Base-by-base conservation (phyloP, 2,797 vertebrate species). In the Artibeus jamaicensis region DNA sequence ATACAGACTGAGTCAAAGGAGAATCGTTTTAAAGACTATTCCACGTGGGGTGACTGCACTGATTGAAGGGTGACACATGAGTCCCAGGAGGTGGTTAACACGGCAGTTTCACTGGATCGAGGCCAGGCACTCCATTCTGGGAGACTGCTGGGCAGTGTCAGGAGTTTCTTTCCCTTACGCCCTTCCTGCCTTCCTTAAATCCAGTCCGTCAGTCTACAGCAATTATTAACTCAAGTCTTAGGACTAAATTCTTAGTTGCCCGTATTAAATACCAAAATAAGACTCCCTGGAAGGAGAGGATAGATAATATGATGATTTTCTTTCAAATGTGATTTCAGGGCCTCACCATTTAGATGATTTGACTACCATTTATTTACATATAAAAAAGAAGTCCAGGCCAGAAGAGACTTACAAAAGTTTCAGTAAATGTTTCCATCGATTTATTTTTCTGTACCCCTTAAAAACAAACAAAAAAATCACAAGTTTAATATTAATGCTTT, bases 371-470 rank as follows among this genome's bases (percentile, higher is more conserved):
- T 59, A 34, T 82, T 74, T 86, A 44, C 50, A 76, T 11, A 48
- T 9, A 16, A 55, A 84, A 89, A 46, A 73, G 24, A 91, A 39
- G 81, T 39, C 5, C 12, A 53, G 71, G 44, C 15, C 48, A 89
- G 62, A 62, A 84, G 50, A 92, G 42, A 83, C 37, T 62, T 50
- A 74, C 26, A 19, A 32, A 86, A 89, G 29, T 55, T 96, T 92
- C 96, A 88, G 83, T 82, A 89, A 93, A 93, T 74, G 57, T 85
- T 97, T 84, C 74, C 65, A 76, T 96, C 79, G 37, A 9, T 96
- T 97, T 96, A 97, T 94, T 98, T 98, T 95, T 89, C 44, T 67
- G 0, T 92, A 57, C 71, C 73, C 73, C 21, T 94, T 96, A 87
- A 95, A 95, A 93, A 91, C 42, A 89, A 95, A 85, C 34, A 42